Conservation (phyloP, 2,113 vertebrate genomes). For the Hassar affinis region DNA sequence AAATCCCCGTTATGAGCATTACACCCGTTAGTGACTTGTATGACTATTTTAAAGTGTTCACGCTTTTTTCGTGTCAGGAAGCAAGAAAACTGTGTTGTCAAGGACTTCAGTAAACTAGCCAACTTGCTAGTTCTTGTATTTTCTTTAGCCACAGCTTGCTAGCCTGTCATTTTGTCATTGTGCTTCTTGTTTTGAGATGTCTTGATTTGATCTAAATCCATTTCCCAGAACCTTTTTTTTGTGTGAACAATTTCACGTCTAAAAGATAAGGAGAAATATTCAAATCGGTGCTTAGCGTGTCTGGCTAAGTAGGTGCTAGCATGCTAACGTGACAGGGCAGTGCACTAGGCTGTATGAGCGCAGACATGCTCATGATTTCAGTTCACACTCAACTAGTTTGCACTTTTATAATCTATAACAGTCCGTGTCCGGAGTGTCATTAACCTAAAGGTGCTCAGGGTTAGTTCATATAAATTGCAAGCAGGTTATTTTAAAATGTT, state of each 20-base stretch:
- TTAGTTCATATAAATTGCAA: neutral
- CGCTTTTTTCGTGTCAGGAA: too few species aligned
- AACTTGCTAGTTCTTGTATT: neutral
- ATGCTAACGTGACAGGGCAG: slow-evolving; percentile 6
- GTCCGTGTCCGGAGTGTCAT: neutral
- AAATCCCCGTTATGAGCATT: too few species aligned
- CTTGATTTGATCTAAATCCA: neutral
- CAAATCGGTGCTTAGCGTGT: neutral
- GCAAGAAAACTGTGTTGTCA: neutral
- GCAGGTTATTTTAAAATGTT: neutral
- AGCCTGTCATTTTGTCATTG: neutral
- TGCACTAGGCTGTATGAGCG: neutral
- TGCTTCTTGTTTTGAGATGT: neutral
- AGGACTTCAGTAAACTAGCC: neutral
- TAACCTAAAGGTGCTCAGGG: neutral
- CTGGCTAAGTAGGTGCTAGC: neutral
- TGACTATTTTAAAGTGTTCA: neutral
- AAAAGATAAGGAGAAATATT: neutral
- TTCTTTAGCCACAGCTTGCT: too few species aligned
- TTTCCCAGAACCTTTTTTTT: neutral
- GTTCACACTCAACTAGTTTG: neutral
- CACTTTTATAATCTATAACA: neutral
- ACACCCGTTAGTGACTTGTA: neutral
- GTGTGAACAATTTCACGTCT: neutral
- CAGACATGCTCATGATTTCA: neutral